Percentiles rank a stretch among this genome's conserved stretches.
phyloP scores from a whole-genome alignment of 2,797 vertebrate genomes.

The Capromys pilorides region DNA sequence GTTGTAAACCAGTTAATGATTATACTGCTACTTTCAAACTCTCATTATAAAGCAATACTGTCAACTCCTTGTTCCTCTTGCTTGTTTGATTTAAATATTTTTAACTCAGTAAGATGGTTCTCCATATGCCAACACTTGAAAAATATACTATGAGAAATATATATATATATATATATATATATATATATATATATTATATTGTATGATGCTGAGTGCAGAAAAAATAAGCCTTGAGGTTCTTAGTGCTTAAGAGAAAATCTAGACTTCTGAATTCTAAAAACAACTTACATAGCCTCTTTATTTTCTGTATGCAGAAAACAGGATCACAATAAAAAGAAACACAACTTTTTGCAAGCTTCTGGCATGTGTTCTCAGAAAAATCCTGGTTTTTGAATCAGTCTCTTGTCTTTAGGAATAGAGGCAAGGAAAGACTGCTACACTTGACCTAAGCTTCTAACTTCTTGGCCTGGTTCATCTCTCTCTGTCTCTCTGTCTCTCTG shows the following conservation, averaged over 20 bases:
- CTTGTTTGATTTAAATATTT: constrained; percentile 57
- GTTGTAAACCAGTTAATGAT: constrained; percentile 55
- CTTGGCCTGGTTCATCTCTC: background rate
- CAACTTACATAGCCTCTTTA: background rate
- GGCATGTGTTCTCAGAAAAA: background rate
- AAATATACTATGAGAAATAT: constrained; percentile 62
- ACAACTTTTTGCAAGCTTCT: background rate
- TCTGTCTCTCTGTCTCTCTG: background rate
- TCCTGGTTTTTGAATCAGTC: background rate
- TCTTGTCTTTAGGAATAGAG: background rate
- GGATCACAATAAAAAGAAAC: background rate
- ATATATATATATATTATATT: background rate
- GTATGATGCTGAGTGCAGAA: constrained; percentile 47
- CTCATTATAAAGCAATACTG: constrained; percentile 62
- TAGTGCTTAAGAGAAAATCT: constrained; percentile 46
- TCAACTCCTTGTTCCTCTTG: constrained; percentile 55
- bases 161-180: background rate
- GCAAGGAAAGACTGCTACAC: background rate
- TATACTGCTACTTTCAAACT: constrained; percentile 65
- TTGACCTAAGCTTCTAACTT: background rate
- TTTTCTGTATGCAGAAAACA: background rate
- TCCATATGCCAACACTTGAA: constrained; percentile 68
- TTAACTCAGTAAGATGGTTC: constrained; percentile 51
- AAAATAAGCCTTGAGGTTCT: constrained; percentile 49
- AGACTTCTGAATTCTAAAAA: constrained; percentile 41